Base-by-base conservation (phyloP, 2,113 vertebrate species). In the Spheniscus mendiculus region DNA sequence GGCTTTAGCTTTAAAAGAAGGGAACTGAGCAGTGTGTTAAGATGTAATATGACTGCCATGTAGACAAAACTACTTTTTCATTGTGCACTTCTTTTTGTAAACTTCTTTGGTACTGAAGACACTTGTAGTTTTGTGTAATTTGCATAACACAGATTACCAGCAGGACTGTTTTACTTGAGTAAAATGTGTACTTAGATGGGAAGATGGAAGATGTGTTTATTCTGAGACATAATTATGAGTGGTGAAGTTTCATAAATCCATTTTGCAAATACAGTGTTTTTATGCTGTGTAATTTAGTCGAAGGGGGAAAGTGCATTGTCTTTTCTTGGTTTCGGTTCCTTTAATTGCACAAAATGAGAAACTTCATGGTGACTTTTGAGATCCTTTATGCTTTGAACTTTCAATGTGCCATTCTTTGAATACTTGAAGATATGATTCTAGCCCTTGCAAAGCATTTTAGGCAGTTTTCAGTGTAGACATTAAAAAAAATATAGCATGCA, bases 161-260 rank as follows among this genome's bases (percentile, higher is more conserved):
- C 71, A 90, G 50, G 34, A 72, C 86, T 80, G 76, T 16, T 81
- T 40, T 52, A 13, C 65, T 58, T 7, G 62, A 74, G 70, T 14
- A 27, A 17, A 73, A 23, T 6, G 47, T 74, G 36, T 65, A 66
- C 70, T 82, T 59, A 47, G 85, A 70, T 61, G 70, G 65, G 32
- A 71, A 80, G 47, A 49, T 32, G 47, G 93, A 47, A 96, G 42
- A 81, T 78, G 59, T 52, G 40, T 79, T 96, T 96, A 93, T 96
- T 79, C 94, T 82, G 84, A 82, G 84, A 69, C 34, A 36, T 85
- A 96, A 96, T 94, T 93, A 71, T 0, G 6, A 84, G 87, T 89
- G 91, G 94, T 71, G 56, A 79, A n/a, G 65, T 47, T 91, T 93
- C n/a, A 52, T 47, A 71, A 91, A 76, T 84, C 69, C 56, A 4